phyloP scores from a whole-genome alignment of 2,888 invertebrate genomes.

The Heteropelma amictum region DNA sequence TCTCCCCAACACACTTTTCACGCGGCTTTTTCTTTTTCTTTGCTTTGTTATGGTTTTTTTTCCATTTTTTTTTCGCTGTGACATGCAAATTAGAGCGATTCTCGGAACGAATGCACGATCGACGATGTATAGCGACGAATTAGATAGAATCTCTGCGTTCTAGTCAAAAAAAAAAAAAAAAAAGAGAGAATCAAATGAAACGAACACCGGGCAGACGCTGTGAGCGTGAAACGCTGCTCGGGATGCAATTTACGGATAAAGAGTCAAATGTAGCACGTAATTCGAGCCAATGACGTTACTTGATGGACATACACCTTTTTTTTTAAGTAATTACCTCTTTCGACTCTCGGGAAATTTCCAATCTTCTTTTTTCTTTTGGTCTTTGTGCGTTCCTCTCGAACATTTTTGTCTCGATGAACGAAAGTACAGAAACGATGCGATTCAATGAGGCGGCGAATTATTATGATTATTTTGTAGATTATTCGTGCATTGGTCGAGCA shows the following conservation, averaged over 20 bases:
- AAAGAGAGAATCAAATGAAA: not conserved
- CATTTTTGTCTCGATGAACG: too few relatives aligned
- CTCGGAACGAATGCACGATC: not conserved
- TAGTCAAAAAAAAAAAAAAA: conserved; percentile 50
- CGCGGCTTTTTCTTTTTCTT: conserved; percentile 6
- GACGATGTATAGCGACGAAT: conserved; percentile 12
- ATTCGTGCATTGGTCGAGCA: too few relatives aligned
- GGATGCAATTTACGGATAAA: conserved; percentile 57
- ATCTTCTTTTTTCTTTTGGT: conserved; percentile 2
- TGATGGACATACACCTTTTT: not conserved
- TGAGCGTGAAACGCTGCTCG: conserved; percentile 54
- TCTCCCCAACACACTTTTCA: too few relatives aligned
- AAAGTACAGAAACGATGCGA: too few relatives aligned
- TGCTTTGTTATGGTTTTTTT: not conserved
- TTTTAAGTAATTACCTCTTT: too few relatives aligned
- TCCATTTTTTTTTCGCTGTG: conserved; percentile 25
- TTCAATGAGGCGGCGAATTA: too few relatives aligned
- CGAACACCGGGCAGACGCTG: conserved; percentile 55
- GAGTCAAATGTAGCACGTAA: conserved; percentile 34
- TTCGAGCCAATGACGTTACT: conserved; percentile 33
- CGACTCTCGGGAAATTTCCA: too few relatives aligned
- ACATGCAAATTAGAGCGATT: conserved; percentile 1
- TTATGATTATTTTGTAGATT: too few relatives aligned
- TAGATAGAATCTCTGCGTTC: conserved; percentile 53
- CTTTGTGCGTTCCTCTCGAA: not conserved